Conservation (phyloP, 2,797 vertebrate species). For the Chromis chromis region DNA sequence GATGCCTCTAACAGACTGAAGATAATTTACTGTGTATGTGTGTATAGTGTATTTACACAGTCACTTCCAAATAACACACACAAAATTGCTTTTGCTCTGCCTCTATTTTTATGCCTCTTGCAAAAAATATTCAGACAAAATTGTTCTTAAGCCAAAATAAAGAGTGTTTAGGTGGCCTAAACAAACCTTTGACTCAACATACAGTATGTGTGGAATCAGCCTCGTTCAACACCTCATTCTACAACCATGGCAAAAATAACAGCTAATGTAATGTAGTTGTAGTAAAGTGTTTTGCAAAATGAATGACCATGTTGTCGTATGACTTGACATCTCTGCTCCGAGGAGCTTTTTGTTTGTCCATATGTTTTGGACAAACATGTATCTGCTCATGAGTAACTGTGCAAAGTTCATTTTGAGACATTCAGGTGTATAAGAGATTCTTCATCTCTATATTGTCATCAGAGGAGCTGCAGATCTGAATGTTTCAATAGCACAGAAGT, state of each 20-base stretch:
- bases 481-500: not conserved
- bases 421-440: not conserved
- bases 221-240: not conserved
- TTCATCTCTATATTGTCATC: not conserved
- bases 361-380: not conserved
- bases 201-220: too few relatives aligned
- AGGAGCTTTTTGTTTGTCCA: not conserved
- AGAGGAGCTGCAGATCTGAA: not conserved
- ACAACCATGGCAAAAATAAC: not conserved
- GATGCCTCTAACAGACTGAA: conserved; percentile 5
- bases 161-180: not conserved
- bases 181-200: not conserved
- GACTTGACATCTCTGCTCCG: not conserved
- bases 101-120: not conserved
- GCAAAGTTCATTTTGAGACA: not conserved
- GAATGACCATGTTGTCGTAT: not conserved
- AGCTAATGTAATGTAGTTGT: not conserved
- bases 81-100: not conserved
- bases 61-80: not conserved
- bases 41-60: not conserved
- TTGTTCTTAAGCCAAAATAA: not conserved
- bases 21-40: not conserved
- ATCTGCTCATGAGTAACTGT: not conserved
- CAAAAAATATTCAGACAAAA: too few relatives aligned
- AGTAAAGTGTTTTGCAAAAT: not conserved